Evolutionary conservation across 1,140 invertebrate species (phyloP).

Genomic region (Wiebesia pumilae): DNA sequence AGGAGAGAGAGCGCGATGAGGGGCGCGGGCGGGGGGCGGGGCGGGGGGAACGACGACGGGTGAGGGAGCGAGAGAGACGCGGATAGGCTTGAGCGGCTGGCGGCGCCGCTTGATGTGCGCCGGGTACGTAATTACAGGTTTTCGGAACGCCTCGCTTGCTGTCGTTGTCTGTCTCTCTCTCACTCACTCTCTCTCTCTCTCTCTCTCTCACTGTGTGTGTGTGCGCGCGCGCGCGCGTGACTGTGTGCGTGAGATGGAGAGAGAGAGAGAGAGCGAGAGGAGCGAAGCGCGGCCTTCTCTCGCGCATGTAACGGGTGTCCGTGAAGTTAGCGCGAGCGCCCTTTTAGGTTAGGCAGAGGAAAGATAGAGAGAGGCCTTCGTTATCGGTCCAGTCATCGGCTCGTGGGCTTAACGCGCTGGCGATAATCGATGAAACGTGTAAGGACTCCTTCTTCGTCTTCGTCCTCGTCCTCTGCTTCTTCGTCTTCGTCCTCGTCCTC

Average conservation of each 20-base stretch:
- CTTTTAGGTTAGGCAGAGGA: constrained; percentile 5
- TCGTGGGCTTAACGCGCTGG: neutral
- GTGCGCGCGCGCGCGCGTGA: neutral
- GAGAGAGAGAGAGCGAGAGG: constrained; percentile 51
- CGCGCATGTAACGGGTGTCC: constrained; percentile 61
- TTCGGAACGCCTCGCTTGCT: constrained; percentile 71
- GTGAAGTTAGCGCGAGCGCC: constrained; percentile 9
- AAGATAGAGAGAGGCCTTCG: constrained; percentile 23
- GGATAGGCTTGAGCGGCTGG: constrained; percentile 57
- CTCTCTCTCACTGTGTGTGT: too few species aligned
- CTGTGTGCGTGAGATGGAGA: constrained; percentile 48
- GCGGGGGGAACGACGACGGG: constrained; percentile 25
- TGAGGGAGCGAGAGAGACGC: constrained; percentile 42
- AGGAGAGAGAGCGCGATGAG: constrained; percentile 27
- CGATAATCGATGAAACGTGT: constrained; percentile 27
- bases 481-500: too few species aligned
- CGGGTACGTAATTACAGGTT: constrained; percentile 74
- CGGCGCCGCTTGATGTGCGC: constrained; percentile 73
- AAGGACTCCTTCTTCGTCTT: neutral
- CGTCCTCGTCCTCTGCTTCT: neutral
- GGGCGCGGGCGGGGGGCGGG: constrained; percentile 41
- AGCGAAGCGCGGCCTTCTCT: constrained; percentile 59
- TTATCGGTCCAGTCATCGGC: constrained; percentile 4
- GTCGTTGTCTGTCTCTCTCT: too few species aligned
- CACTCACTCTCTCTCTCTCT: too few species aligned